Percentiles rank a stretch among this genome's conserved stretches.
Evolutionary conservation across 30 jellyfish, hydroid and myxozoan genomes (phyloP).

Genomic region (Aurelia sp.): DNA sequence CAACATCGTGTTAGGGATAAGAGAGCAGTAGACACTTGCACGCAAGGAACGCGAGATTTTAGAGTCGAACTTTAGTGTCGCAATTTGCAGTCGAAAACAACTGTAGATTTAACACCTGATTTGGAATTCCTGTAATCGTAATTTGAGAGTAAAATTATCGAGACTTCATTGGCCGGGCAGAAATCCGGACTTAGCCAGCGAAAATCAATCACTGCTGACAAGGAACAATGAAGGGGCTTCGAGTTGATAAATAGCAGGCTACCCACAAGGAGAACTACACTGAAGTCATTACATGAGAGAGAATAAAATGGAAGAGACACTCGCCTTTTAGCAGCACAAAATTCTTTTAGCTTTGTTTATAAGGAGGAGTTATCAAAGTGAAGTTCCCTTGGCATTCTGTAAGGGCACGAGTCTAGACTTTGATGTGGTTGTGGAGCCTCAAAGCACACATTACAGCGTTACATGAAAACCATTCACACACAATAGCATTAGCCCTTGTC

Average conservation of each 20-base stretch:
- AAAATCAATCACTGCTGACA: constrained; percentile 67
- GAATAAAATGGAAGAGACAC: not conserved
- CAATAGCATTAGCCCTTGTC: too few relatives aligned
- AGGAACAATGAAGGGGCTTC: constrained; percentile 45
- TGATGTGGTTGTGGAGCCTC: constrained; percentile 32
- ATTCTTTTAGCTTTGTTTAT: not conserved
- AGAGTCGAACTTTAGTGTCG: not conserved
- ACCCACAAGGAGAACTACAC: constrained; percentile 32
- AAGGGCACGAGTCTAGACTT: constrained; percentile 52
- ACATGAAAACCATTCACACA: too few relatives aligned
- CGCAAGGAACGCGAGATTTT: too few relatives aligned
- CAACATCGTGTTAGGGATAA: too few relatives aligned
- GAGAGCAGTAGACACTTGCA: too few relatives aligned
- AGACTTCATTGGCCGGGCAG: constrained; percentile 44
- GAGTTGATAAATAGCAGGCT: constrained; percentile 59
- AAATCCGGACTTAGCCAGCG: constrained; percentile 63
- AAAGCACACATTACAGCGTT: constrained; percentile 33
- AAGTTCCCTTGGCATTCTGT: constrained; percentile 17
- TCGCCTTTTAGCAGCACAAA: not conserved
- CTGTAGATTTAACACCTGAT: constrained; percentile 41
- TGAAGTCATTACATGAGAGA: not conserved
- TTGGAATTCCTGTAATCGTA: constrained; percentile 48
- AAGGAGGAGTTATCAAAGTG: not conserved
- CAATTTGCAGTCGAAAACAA: constrained; percentile 26
- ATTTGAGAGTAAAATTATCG: constrained; percentile 42